Percentiles rank a stretch among this genome's conserved stretches.
Evolutionary conservation across 2,888 invertebrate species (phyloP).

Genomic region (Nymphalis c-album): DNA sequence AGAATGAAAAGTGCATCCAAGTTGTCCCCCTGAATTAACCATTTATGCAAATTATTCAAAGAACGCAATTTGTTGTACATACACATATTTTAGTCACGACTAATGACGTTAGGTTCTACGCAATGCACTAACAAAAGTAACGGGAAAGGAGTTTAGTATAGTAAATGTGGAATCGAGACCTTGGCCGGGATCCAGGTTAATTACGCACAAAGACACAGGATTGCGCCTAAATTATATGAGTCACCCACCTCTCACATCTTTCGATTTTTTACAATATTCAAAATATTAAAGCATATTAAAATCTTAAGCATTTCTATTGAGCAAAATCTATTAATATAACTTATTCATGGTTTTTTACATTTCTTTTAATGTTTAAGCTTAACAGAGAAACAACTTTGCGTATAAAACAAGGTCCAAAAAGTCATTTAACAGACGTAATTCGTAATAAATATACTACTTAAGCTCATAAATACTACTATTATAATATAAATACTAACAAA

Average conservation of each 20-base stretch:
- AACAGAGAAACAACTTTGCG: too few relatives aligned
- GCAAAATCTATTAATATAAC: too few relatives aligned
- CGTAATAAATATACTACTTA: too few relatives aligned
- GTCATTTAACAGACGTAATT: too few relatives aligned
- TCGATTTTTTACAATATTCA: too few relatives aligned
- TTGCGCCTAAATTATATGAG: constrained; percentile 8
- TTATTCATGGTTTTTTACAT: too few relatives aligned
- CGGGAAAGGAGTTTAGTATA: constrained; percentile 63
- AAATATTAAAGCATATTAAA: too few relatives aligned
- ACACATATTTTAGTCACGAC: constrained; percentile 19
- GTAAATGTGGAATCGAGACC: constrained; percentile 53
- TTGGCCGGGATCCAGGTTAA: constrained; percentile 70
- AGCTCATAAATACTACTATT: too few relatives aligned
- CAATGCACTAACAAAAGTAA: constrained; percentile 44
- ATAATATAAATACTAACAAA: too few relatives aligned
- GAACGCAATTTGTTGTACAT: constrained; percentile 4
- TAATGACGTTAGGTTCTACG: constrained; percentile 41
- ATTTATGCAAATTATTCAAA: constrained; percentile 12
- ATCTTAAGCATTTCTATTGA: too few relatives aligned
- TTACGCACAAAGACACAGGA: constrained; percentile 47
- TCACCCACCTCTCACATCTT: constrained; percentile 2
- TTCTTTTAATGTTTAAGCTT: too few relatives aligned
- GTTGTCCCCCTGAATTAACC: not conserved
- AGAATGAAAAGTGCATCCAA: constrained; percentile 7
- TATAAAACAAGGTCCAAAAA: too few relatives aligned